Percentiles rank a stretch among this genome's conserved stretches.
phyloP scores from a whole-genome alignment of 2,888 invertebrate genomes.

The Encarsia formosa region DNA sequence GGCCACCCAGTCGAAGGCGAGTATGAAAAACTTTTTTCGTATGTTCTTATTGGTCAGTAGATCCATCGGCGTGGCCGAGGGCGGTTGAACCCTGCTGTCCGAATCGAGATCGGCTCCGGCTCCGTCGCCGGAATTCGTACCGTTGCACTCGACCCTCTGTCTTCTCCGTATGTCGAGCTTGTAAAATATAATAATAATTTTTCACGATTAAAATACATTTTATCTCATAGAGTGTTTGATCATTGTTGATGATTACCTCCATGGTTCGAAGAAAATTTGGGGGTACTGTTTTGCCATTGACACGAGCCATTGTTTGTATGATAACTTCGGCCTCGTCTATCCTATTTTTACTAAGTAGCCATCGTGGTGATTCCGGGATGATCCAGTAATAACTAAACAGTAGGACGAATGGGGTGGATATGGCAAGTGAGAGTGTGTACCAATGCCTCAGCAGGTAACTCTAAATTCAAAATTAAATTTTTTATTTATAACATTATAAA shows the following conservation, averaged over 20 bases:
- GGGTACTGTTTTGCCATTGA: constrained; percentile 58
- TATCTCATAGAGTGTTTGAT: background rate
- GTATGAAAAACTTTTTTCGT: constrained; percentile 62
- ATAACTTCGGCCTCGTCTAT: constrained; percentile 65
- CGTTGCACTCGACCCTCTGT: constrained; percentile 46
- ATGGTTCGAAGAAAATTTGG: constrained; percentile 60
- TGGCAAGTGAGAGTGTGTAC: constrained; percentile 60
- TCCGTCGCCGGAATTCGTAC: constrained; percentile 40
- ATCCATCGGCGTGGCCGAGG: constrained; percentile 60
- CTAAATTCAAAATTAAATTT: constrained; percentile 30
- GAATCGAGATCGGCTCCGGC: constrained; percentile 33
- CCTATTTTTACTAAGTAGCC: constrained; percentile 64
- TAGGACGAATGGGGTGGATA: constrained; percentile 60
- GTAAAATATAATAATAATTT: background rate
- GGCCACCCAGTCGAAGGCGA: constrained; percentile 65
- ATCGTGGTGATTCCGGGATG: constrained; percentile 67
- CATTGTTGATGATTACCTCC: constrained; percentile 50
- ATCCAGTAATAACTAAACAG: constrained; percentile 64
- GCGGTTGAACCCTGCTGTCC: constrained; percentile 43
- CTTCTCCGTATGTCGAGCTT: constrained; percentile 46
- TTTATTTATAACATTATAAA: background rate
- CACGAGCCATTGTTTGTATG: constrained; percentile 59
- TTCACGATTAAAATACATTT: background rate
- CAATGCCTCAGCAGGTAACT: constrained; percentile 60
- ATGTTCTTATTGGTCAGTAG: constrained; percentile 64